Conservation (phyloP, 2,797 vertebrate genomes). For the Dermochelys coriacea region DNA sequence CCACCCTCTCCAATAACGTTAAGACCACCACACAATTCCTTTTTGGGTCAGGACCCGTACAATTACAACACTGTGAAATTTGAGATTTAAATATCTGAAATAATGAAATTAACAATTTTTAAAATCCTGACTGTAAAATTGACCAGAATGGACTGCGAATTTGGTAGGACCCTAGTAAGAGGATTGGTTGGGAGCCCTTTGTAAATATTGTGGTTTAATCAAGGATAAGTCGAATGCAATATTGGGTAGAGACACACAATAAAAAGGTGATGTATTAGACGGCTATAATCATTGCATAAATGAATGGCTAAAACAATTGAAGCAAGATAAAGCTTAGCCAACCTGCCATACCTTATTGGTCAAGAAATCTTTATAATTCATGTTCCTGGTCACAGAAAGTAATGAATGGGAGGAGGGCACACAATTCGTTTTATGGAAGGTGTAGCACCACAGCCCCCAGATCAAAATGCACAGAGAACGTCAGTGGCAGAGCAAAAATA, state of each 20-base stretch:
- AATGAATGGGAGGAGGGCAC: not conserved
- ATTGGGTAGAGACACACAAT: not conserved
- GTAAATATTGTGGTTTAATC: not conserved
- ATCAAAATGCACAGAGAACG: not conserved
- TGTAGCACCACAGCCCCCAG: not conserved
- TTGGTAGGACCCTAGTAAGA: not conserved
- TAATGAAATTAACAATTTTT: no score
- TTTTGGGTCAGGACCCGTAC: no score
- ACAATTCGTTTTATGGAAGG: not conserved
- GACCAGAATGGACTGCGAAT: no score
- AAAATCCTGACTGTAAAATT: no score
- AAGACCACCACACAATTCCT: no score
- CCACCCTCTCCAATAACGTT: no score
- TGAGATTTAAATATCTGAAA: no score
- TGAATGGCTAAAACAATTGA: not conserved
- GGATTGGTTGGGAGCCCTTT: not conserved
- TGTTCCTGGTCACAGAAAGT: not conserved
- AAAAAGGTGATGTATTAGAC: not conserved
- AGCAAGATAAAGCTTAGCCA: not conserved
- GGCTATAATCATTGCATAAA: not conserved
- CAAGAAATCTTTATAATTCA: not conserved
- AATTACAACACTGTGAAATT: no score
- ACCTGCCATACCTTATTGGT: not conserved
- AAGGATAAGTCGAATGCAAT: not conserved
- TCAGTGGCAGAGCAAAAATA: not conserved